Evolutionary conservation across 2,797 vertebrate species (phyloP).

Genomic region (Bradypus variegatus): DNA sequence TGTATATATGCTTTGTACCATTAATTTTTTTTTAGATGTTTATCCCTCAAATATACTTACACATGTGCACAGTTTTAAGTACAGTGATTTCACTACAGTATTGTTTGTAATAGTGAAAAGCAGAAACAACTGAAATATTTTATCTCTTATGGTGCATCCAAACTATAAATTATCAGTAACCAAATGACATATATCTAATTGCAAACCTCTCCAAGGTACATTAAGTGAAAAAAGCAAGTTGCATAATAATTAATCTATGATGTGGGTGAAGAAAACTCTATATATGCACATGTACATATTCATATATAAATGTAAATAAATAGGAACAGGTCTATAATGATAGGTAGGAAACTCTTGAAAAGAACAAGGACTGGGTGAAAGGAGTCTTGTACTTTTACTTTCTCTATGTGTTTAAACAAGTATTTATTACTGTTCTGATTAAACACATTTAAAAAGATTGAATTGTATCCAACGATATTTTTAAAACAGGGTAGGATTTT

Average conservation of each 20-base stretch:
- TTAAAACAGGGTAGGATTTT: background rate
- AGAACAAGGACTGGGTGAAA: background rate
- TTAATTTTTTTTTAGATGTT: background rate
- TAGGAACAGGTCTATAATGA: background rate
- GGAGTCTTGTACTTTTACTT: background rate
- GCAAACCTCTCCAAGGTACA: background rate
- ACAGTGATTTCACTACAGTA: background rate
- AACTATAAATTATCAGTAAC: background rate
- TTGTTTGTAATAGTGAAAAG: background rate
- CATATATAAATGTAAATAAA: background rate
- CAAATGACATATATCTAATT: background rate
- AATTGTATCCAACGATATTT: background rate
- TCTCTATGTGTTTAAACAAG: background rate
- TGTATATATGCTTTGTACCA: background rate
- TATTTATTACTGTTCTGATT: background rate
- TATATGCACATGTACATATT: background rate
- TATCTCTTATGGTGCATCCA: background rate
- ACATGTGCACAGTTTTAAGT: background rate
- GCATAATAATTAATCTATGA: background rate
- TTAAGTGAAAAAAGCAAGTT: background rate
- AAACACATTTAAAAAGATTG: background rate
- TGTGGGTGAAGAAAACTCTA: background rate
- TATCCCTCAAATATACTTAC: background rate
- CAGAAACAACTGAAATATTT: background rate
- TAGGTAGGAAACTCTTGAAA: background rate